Evolutionary conservation across 64 coral and sea anemone species (phyloP).

Genomic region (Orbicella faveolata): DNA sequence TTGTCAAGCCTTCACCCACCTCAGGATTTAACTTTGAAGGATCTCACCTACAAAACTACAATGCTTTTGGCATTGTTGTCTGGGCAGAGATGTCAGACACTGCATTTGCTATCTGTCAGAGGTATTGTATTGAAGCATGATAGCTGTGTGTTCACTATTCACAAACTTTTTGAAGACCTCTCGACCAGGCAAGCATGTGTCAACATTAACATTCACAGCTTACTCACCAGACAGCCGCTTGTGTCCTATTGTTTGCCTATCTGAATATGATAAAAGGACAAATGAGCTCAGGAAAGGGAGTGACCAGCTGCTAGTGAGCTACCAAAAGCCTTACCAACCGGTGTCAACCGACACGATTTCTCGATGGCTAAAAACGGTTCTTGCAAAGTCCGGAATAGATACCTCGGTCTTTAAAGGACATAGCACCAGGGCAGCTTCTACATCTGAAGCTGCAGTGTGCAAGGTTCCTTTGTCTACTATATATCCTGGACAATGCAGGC

Average conservation of each 20-base stretch:
- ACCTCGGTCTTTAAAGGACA: constrained; percentile 57
- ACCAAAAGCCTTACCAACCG: constrained; percentile 21
- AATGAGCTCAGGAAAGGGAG: constrained; percentile 30
- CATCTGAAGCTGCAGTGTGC: constrained; percentile 51
- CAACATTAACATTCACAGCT: constrained; percentile 2
- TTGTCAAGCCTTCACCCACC: neutral
- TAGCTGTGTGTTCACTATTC: constrained; percentile 9
- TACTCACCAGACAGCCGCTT: constrained; percentile 11
- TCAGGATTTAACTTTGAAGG: constrained; percentile 1
- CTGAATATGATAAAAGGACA: constrained; percentile 46
- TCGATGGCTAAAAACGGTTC: constrained; percentile 47
- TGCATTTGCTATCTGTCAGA: constrained; percentile 4
- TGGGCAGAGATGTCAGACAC: constrained; percentile 44
- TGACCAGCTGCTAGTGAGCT: constrained; percentile 33
- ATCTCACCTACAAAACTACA: constrained; percentile 12
- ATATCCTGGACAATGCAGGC: too few species aligned
- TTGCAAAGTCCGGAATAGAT: constrained; percentile 56
- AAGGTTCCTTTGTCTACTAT: constrained; percentile 31
- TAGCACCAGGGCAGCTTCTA: constrained; percentile 65
- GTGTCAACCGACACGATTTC: constrained; percentile 30
- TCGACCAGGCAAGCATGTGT: neutral
- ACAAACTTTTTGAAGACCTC: constrained; percentile 20
- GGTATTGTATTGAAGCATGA: constrained; percentile 3
- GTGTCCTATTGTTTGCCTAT: constrained; percentile 24
- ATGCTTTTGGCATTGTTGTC: constrained; percentile 31